Base-by-base conservation (phyloP, 2,113 vertebrate species). In the Antennarius striatus region DNA sequence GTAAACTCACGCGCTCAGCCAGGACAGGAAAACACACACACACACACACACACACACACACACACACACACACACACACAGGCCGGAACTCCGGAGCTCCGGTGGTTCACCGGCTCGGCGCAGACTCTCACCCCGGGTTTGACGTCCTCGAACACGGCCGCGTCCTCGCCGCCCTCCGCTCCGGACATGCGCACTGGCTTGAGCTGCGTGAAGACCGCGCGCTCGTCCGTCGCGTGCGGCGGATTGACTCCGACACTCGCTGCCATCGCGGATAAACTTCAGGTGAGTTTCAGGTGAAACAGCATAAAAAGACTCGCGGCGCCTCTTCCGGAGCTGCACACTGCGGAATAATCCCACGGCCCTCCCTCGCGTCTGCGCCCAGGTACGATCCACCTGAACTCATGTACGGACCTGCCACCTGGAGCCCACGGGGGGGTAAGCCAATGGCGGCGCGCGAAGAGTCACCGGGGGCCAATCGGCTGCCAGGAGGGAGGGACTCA, bases 111-210 rank as follows among this genome's bases (percentile, higher is more conserved):
- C 76, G 71, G 56, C 3, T 29, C 42, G 56, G 49, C 50, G 4
- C 6, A 40, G 59, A 51, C n/a, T 72, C 94, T 92, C 63, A 91
- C 69, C 22, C 75, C 83, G 49, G 92, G 87, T 78, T 97, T 96
- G 86, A 95, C 93, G 91, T 97, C 95, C 86, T 95, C 95, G 28
- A 96, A 96, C 81, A 97, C 96, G 0, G 93, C 90, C 53, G 84
- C 10, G 59, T 97, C 96, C 75, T 96, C 96, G 0, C 56, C 61
- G 0, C 89, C 81, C 28, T 94, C 94, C 59, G 90, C 91, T 45
- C 58, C 86, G 10, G 93, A 91, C 94, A 96, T 93, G 85, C 84
- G 77, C 68, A 96, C 92, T 4, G 96, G 94, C 60, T 95, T 96
- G 45, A 97, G 93, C 48, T 93, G 94, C 0, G 94, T 90, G 48